These are phyloP conservation scores for Hyphantria cunea DNA, from an alignment of 1,140 invertebrate species.

Conservation along the genomic window DNA sequence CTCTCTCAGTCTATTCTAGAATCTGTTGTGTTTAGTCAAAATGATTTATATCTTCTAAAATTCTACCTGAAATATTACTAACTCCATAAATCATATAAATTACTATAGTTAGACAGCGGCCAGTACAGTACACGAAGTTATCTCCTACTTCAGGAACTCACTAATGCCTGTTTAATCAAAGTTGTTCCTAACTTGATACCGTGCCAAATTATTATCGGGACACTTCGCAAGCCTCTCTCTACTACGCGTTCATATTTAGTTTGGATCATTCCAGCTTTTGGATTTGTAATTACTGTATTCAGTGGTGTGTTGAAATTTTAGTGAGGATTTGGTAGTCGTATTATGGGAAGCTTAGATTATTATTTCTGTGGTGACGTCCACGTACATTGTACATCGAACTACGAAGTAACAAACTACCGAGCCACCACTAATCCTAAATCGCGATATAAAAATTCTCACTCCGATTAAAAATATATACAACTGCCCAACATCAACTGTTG, in stretches of 20 bases:
- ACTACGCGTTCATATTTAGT: not conserved
- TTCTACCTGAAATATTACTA: no score
- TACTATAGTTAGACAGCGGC: not conserved
- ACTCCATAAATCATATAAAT: conserved; percentile 2
- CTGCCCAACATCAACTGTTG: no score
- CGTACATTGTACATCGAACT: no score
- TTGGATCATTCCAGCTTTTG: not conserved
- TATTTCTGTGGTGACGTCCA: no score
- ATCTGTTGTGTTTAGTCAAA: no score
- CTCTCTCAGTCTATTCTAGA: no score
- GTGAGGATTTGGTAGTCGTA: not conserved
- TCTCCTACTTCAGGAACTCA: conserved; percentile 32
- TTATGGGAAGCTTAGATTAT: no score
- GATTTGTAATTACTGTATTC: conserved; percentile 1
- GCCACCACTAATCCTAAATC: no score
- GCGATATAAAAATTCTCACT: no score
- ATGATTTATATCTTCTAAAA: no score
- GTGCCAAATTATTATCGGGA: conserved; percentile 46
- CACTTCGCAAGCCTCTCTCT: not conserved
- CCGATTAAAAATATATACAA: no score
- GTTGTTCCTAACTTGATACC: conserved; percentile 44
- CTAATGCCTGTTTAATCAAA: conserved; percentile 68
- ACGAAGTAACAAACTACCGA: no score
- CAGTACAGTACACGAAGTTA: conserved; percentile 16
- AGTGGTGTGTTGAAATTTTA: not conserved